Evolutionary conservation across 2,888 invertebrate genomes (phyloP).

Genomic region (Dasypogon diadema): DNA sequence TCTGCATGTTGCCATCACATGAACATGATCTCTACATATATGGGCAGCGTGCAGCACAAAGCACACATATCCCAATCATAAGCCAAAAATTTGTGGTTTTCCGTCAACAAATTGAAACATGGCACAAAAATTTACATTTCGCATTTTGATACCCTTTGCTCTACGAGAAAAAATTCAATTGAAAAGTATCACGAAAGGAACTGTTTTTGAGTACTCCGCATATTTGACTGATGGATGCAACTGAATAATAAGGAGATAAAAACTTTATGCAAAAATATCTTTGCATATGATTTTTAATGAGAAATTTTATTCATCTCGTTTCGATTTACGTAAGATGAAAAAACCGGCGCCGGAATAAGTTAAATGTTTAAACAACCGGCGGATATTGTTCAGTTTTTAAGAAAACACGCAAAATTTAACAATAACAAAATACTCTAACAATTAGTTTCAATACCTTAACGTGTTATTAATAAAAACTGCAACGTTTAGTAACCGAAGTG

Average conservation of each 20-base stretch:
- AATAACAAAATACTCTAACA: too few species aligned
- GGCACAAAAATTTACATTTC: slow-evolving; percentile 3
- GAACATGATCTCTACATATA: slow-evolving; percentile 37
- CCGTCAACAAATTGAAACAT: slow-evolving; percentile 44
- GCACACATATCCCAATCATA: slow-evolving; percentile 36
- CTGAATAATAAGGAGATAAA: slow-evolving; percentile 37
- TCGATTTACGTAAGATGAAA: background rate
- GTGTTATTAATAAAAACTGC: too few species aligned
- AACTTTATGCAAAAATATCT: slow-evolving; percentile 41
- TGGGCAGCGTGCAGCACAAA: background rate
- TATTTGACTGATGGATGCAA: slow-evolving; percentile 46
- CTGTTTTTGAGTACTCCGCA: slow-evolving; percentile 10
- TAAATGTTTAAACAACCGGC: too few species aligned
- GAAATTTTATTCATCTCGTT: slow-evolving; percentile 36
- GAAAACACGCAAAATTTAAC: too few species aligned
- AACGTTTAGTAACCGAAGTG: too few species aligned
- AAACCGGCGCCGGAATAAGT: background rate
- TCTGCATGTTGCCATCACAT: slow-evolving; percentile 11
- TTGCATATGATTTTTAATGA: slow-evolving; percentile 50
- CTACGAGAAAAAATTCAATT: slow-evolving; percentile 29
- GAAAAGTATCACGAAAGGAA: slow-evolving; percentile 31
- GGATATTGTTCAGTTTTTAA: too few species aligned
- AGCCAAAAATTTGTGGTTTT: slow-evolving; percentile 48
- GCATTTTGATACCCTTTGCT: background rate
- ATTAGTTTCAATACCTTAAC: too few species aligned